Conservation (phyloP, 1,140 invertebrate species). For the Megalopta genalis region DNA sequence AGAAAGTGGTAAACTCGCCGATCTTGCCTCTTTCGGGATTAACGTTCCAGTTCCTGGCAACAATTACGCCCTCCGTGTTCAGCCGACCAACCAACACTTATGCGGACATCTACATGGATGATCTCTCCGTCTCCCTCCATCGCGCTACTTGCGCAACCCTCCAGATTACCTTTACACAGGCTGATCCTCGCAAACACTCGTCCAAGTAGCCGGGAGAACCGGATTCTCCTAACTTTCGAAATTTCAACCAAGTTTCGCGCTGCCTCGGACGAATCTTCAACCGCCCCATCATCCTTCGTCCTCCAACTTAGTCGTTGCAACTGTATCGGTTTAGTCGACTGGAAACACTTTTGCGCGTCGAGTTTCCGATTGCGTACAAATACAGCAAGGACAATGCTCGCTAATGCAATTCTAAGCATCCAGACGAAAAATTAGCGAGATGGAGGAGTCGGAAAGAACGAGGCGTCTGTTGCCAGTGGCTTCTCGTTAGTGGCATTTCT, state of each 20-base stretch:
- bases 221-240: conserved; percentile 65
- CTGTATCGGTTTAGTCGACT: not conserved
- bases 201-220: conserved; percentile 44
- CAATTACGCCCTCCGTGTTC: conserved; percentile 31
- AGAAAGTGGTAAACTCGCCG: conserved; percentile 50
- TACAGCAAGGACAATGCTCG: not conserved
- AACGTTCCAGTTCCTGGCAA: conserved; percentile 46
- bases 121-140: not conserved
- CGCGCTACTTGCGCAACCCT: not conserved
- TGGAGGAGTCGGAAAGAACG: too few species aligned
- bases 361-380: not conserved
- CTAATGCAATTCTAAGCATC: too few species aligned
- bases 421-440: too few species aligned
- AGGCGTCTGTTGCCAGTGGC: too few species aligned
- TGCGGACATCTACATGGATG: conserved; percentile 11
- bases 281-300: conserved; percentile 22
- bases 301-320: not conserved
- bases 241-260: conserved; percentile 62
- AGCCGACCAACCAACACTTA: not conserved
- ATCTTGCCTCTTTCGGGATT: conserved; percentile 49
- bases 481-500: too few species aligned
- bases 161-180: conserved; percentile 1
- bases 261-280: conserved; percentile 17
- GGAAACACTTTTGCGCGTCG: not conserved
- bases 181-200: conserved; percentile 14